phyloP scores from a whole-genome alignment of 2,888 invertebrate species.

The Schizotus pectinicornis region DNA sequence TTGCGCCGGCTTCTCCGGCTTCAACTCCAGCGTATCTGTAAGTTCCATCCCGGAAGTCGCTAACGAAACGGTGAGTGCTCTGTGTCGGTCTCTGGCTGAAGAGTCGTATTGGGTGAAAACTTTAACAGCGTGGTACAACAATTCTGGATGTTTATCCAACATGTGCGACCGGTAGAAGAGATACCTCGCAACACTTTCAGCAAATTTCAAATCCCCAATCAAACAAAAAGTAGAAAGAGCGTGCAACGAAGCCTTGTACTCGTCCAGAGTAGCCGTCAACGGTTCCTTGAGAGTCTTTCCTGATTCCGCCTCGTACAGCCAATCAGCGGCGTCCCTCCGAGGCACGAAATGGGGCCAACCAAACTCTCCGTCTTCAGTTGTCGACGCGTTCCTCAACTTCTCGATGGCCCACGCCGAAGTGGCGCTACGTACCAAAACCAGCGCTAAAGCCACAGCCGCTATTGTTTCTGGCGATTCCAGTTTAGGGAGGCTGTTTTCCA shows the following conservation, averaged over 20 bases:
- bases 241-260: slow-evolving; percentile 68
- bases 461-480: slow-evolving; percentile 66
- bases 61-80: slow-evolving; percentile 69
- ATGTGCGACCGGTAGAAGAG: slow-evolving; percentile 72
- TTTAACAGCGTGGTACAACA: slow-evolving; percentile 67
- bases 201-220: slow-evolving; percentile 66
- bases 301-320: slow-evolving; percentile 67
- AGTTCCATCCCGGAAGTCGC: slow-evolving; percentile 75
- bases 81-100: slow-evolving; percentile 66
- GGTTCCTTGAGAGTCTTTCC: slow-evolving; percentile 64
- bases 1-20: slow-evolving; percentile 62
- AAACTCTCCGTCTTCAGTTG: slow-evolving; percentile 72
- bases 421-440: slow-evolving; percentile 60
- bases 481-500: slow-evolving; percentile 65
- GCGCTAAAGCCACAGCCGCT: slow-evolving; percentile 66
- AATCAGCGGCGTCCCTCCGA: slow-evolving; percentile 67
- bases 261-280: slow-evolving; percentile 62
- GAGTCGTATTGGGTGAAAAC: slow-evolving; percentile 67
- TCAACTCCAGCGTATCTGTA: slow-evolving; percentile 69
- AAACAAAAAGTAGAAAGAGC: slow-evolving; percentile 66
- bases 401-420: slow-evolving; percentile 65
- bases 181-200: slow-evolving; percentile 69
- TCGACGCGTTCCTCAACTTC: slow-evolving; percentile 66
- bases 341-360: slow-evolving; percentile 67
- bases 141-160: slow-evolving; percentile 66